Percentiles rank a stretch among this genome's conserved stretches.
Evolutionary conservation across 2,797 vertebrate genomes (phyloP).

Genomic region (Streptopelia turtur): DNA sequence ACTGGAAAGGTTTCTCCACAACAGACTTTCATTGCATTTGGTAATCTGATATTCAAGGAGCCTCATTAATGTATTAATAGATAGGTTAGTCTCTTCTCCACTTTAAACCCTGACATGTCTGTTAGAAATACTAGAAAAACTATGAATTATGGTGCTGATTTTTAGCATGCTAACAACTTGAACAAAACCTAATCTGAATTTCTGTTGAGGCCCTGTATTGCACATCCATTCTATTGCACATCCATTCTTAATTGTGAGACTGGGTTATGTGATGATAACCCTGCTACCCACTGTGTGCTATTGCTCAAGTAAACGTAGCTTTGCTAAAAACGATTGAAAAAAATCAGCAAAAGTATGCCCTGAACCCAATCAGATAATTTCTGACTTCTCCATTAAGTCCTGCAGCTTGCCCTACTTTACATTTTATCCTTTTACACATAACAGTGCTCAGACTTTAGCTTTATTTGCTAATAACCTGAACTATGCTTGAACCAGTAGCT

Average conservation of each 20-base stretch:
- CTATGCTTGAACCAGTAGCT: neutral
- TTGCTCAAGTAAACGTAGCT: neutral
- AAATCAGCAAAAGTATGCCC: neutral
- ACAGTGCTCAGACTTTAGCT: neutral
- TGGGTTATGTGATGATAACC: neutral
- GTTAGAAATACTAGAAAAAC: neutral
- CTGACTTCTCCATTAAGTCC: neutral
- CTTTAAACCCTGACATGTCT: neutral
- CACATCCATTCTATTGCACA: no score
- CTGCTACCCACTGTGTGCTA: neutral
- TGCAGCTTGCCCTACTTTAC: neutral
- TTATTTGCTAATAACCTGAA: neutral
- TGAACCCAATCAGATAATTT: neutral
- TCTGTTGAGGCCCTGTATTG: neutral
- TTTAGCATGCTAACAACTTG: neutral
- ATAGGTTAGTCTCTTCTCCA: neutral
- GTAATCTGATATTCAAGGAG: neutral
- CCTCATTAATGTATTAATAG: neutral
- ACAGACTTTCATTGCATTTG: neutral
- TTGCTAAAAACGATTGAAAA: neutral
- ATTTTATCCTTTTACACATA: neutral
- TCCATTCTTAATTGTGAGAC: neutral
- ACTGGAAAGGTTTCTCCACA: neutral
- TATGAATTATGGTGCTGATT: neutral
- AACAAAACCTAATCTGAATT: neutral